Evolutionary conservation across 2,113 vertebrate genomes (phyloP).

Genomic region (Pseudorasbora parva): DNA sequence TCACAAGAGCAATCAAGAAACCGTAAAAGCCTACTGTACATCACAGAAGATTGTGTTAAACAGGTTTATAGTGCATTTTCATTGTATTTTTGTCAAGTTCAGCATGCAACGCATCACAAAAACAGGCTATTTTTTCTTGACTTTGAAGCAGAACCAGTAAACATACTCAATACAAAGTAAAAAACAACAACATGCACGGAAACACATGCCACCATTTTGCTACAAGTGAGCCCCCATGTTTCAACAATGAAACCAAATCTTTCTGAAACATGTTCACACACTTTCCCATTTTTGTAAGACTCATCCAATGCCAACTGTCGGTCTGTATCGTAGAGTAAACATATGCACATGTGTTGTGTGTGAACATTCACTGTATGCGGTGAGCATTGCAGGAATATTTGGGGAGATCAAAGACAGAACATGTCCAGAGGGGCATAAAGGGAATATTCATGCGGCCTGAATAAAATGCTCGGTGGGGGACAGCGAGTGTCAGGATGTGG

Average conservation of each 20-base stretch:
- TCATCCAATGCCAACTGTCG: slow-evolving; percentile 48
- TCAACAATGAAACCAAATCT: slow-evolving; percentile 23
- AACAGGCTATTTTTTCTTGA: not conserved
- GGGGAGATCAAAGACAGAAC: slow-evolving; percentile 42
- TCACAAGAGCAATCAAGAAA: not conserved
- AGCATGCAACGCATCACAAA: not conserved
- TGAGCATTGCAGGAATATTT: slow-evolving; percentile 68
- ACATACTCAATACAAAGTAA: not conserved
- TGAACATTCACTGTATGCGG: slow-evolving; percentile 49
- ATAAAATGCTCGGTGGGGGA: slow-evolving; percentile 40
- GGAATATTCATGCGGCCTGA: slow-evolving; percentile 33
- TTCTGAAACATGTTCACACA: slow-evolving; percentile 30
- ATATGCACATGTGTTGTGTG: slow-evolving; percentile 43
- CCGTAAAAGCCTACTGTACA: not conserved
- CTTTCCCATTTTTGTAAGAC: slow-evolving; percentile 22
- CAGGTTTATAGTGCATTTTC: not conserved
- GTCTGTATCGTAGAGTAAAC: slow-evolving; percentile 50
- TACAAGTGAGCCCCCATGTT: not conserved
- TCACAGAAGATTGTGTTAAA: not conserved
- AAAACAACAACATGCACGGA: not conserved
- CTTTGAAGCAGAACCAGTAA: not conserved
- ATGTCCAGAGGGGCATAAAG: slow-evolving; percentile 16
- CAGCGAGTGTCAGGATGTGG: slow-evolving; percentile 10
- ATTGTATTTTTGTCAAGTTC: not conserved
- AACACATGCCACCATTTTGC: slow-evolving; percentile 1